Evolutionary conservation across 2,888 invertebrate genomes (phyloP).

Genomic region (Timema cristinae): DNA sequence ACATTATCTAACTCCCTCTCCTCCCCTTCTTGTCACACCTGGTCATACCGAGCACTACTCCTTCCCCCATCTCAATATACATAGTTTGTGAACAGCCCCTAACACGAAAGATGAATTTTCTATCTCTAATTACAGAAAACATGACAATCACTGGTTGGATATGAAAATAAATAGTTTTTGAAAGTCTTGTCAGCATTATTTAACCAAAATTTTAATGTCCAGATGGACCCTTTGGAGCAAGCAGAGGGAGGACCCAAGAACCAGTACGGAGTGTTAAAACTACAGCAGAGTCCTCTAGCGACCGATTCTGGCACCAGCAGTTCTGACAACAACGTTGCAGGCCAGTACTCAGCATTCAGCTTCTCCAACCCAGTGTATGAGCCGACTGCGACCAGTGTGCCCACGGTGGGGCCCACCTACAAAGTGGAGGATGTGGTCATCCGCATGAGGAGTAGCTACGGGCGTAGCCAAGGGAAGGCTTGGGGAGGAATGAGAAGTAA

Average conservation of each 20-base stretch:
- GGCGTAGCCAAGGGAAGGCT: constrained; percentile 24
- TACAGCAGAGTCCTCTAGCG: constrained; percentile 62
- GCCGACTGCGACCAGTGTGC: constrained; percentile 47
- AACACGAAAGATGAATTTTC: too few species aligned
- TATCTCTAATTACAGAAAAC: too few species aligned
- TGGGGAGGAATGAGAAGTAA: constrained; percentile 40
- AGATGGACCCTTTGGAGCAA: constrained; percentile 61
- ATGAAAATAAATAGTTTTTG: too few species aligned
- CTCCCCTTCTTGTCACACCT: too few species aligned
- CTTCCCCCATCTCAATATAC: too few species aligned
- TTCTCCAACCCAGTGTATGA: constrained; percentile 84
- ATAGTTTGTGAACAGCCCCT: too few species aligned
- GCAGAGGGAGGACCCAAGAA: constrained; percentile 46
- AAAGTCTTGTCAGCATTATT: too few species aligned
- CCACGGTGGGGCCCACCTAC: constrained; percentile 47
- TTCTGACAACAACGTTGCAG: constrained; percentile 23
- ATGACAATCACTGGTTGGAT: too few species aligned
- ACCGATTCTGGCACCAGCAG: constrained; percentile 33
- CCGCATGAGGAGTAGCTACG: constrained; percentile 48
- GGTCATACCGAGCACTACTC: too few species aligned
- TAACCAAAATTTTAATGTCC: constrained; percentile 26
- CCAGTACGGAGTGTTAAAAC: constrained; percentile 71
- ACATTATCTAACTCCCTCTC: too few species aligned
- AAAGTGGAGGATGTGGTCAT: constrained; percentile 75
- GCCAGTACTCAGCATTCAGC: constrained; percentile 56